Evolutionary conservation across 1,140 invertebrate species (phyloP).

Genomic region (Heliothis virescens): DNA sequence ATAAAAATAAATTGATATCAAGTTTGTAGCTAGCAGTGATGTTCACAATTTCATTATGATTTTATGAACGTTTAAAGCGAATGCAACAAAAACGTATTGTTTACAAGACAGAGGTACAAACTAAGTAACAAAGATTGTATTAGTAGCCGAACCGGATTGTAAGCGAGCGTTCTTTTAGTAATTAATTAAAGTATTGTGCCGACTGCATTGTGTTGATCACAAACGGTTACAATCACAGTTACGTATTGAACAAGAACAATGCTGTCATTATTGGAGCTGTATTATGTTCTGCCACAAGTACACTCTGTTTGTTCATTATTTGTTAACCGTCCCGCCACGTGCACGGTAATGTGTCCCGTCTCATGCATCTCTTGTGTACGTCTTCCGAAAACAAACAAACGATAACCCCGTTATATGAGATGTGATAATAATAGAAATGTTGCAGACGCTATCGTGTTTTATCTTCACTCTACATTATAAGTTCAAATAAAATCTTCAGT

Average conservation of each 20-base stretch:
- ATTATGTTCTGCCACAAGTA: not conserved
- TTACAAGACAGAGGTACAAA: no score
- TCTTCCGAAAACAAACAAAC: constrained; percentile 6
- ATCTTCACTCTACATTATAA: not conserved
- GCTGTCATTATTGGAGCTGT: not conserved
- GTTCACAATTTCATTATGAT: no score
- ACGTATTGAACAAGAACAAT: constrained; percentile 31
- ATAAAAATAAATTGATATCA: no score
- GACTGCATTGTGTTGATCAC: constrained; percentile 36
- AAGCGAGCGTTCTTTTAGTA: constrained; percentile 3
- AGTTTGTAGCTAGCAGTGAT: no score
- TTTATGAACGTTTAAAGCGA: no score
- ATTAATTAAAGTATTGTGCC: constrained; percentile 26
- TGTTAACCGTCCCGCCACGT: not conserved
- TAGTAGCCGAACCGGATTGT: constrained; percentile 21
- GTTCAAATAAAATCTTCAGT: not conserved
- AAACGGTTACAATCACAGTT: constrained; percentile 21
- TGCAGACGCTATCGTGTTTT: not conserved
- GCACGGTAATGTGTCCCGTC: not conserved
- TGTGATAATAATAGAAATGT: not conserved
- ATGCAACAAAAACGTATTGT: no score
- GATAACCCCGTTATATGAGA: not conserved
- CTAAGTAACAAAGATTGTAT: not conserved
- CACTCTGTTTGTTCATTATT: not conserved
- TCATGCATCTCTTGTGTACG: not conserved